Percentiles rank a stretch among this genome's conserved stretches.
Conservation (phyloP, 2,797 vertebrate genomes). For the Pangasius mekongensis region DNA sequence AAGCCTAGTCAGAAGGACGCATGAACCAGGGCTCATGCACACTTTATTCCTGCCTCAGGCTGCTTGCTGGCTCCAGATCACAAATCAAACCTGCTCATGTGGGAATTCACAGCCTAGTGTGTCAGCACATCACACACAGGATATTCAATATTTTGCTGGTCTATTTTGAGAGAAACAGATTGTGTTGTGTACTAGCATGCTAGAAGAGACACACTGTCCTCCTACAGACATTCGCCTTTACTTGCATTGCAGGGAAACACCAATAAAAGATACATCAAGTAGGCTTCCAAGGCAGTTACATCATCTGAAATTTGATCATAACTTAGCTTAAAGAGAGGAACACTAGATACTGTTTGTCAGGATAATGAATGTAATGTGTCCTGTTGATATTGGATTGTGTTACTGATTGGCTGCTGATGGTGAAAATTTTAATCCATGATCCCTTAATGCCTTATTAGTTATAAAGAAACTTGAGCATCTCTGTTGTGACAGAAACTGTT, state of each 20-base stretch:
- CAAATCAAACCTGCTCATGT: constrained; percentile 18
- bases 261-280: neutral
- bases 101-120: constrained; percentile 21
- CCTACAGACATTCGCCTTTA: neutral
- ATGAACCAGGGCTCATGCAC: constrained; percentile 5
- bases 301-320: neutral
- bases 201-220: neutral
- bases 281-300: neutral
- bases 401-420: neutral
- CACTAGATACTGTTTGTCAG: neutral
- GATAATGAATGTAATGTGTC: constrained; percentile 46
- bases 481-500: neutral
- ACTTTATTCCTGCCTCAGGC: constrained; percentile 10
- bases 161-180: constrained; percentile 19
- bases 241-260: constrained; percentile 11
- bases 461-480: too few relatives aligned
- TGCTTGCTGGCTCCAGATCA: constrained; percentile 19
- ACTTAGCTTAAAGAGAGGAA: neutral
- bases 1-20: neutral
- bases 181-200: neutral
- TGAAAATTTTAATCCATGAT: neutral
- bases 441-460: neutral
- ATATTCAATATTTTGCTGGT: constrained; percentile 19
- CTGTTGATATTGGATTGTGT: neutral
- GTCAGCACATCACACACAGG: constrained; percentile 12